Base-by-base conservation (phyloP, 1,140 invertebrate species). In the Cheumatopsyche charites region DNA sequence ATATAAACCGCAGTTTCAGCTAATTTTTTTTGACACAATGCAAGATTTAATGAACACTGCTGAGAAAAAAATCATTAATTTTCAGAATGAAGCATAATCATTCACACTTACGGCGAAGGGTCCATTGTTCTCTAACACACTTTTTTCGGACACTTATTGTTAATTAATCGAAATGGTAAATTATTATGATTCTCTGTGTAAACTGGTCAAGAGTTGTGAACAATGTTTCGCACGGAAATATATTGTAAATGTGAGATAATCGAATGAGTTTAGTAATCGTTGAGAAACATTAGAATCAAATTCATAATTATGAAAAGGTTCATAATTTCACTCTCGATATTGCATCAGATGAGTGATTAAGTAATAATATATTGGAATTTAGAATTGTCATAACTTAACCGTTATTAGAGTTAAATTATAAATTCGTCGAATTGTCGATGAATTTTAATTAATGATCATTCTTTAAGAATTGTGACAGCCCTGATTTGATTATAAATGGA, bases 41-140 rank as follows among this genome's bases (percentile, higher is more conserved):
- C 15, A 52, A 17, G 47, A 52, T 52, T 52, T 9, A 52, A 17
- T 52, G 47, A 17, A 52, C 47, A 17, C 47, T 17, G 15, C 19
- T 52, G 47, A 17, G 15, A 52, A 52, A 52, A n/a, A 17, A 52
- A 52, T 52, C 15, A 9, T 19, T 7, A 52, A 52, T 52, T 52
- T 52, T 52, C 47, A 52, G 47, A 52, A 52, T 17, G 9, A 47
- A 13, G 13, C 15, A 13, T 17, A 47, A 47, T 47, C 13, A 47
- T 47, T 47, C 45, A 13, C 45, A 47, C 15, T 4, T 47, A 52
- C 7, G 43, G 17, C 43, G 9, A 52, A 17, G 47, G 47, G 15
- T 9, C 15, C 47, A 52, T 52, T 52, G 47, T 52, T 52, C 47
- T 15, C n/a, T 52, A 9, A 17, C 13, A 17, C 19, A 17, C 19